A percentile compares a stretch with the other conserved stretches of the same genome.
These are phyloP conservation scores for Strigamia transsilvanica DNA, from an alignment of 2,888 invertebrate genomes.

Conservation along the genomic window DNA sequence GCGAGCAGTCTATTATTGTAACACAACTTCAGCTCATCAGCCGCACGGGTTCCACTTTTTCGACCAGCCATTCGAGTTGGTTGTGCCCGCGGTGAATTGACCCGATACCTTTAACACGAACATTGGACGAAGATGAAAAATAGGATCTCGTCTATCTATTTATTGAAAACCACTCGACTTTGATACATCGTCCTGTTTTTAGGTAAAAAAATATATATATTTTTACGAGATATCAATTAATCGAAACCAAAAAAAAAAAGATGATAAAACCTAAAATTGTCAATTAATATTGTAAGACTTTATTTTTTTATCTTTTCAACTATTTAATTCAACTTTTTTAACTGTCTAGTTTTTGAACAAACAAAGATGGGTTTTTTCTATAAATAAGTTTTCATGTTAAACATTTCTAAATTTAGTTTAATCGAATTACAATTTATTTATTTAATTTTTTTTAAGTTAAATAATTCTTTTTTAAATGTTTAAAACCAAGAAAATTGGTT, in stretches of 20 bases:
- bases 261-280: too few species aligned
- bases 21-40: not conserved
- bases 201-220: not conserved
- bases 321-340: too few species aligned
- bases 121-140: not conserved
- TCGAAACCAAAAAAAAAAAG: too few species aligned
- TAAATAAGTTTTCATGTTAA: not conserved
- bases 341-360: not conserved
- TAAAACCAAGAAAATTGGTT: too few species aligned
- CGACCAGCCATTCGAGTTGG: conserved; percentile 7
- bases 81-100: conserved; percentile 29
- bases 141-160: not conserved
- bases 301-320: too few species aligned
- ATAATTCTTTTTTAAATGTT: too few species aligned
- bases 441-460: too few species aligned
- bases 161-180: not conserved
- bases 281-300: too few species aligned
- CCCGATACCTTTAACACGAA: not conserved
- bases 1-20: not conserved
- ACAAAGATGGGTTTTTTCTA: not conserved
- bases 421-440: not conserved
- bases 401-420: conserved; percentile 27
- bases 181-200: not conserved
- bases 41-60: not conserved
- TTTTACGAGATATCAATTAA: too few species aligned